phyloP scores from a whole-genome alignment of 2,797 vertebrate genomes.

The Hypotaenidia okinawae region DNA sequence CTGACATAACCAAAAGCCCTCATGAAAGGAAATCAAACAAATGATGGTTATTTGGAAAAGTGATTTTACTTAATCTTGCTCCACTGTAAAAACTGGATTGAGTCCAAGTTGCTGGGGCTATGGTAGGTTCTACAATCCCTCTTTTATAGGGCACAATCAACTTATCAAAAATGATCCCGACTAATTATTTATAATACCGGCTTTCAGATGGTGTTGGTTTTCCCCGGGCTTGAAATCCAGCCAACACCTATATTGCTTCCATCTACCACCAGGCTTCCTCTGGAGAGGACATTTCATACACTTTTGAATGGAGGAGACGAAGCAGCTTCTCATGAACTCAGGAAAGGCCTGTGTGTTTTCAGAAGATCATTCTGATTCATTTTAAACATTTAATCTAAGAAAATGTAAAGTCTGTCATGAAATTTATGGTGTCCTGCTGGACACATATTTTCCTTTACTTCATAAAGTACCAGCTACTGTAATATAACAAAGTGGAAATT shows the following conservation, averaged over 20 bases:
- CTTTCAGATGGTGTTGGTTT: conserved; percentile 58
- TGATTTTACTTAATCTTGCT: conserved; percentile 51
- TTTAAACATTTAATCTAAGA: conserved; percentile 48
- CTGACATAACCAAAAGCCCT: conserved; percentile 45
- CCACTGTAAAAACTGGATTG: conserved; percentile 32
- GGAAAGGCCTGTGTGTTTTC: conserved; percentile 28
- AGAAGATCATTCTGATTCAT: conserved; percentile 21
- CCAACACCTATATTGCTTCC: conserved; percentile 53
- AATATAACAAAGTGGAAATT: conserved; percentile 49
- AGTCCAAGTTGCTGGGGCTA: conserved; percentile 2
- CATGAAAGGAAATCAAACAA: conserved; percentile 61
- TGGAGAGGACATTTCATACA: conserved; percentile 4
- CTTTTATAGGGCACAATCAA: conserved; percentile 50
- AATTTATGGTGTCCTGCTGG: conserved; percentile 52
- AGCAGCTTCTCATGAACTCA: conserved; percentile 12
- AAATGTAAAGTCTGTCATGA: conserved; percentile 59
- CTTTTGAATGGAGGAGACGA: background rate
- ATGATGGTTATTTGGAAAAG: conserved; percentile 56
- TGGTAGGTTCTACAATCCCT: conserved; percentile 35
- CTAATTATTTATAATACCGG: conserved; percentile 61
- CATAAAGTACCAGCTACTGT: conserved; percentile 30
- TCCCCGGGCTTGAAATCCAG: conserved; percentile 25
- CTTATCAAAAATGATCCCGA: conserved; percentile 49
- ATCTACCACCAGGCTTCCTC: conserved; percentile 9
- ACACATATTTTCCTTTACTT: conserved; percentile 62